Evolutionary conservation across 2,797 vertebrate genomes (phyloP), one percentile per base, ranked within the genome.

Genomic region (Zenarchopterus dispar): DNA sequence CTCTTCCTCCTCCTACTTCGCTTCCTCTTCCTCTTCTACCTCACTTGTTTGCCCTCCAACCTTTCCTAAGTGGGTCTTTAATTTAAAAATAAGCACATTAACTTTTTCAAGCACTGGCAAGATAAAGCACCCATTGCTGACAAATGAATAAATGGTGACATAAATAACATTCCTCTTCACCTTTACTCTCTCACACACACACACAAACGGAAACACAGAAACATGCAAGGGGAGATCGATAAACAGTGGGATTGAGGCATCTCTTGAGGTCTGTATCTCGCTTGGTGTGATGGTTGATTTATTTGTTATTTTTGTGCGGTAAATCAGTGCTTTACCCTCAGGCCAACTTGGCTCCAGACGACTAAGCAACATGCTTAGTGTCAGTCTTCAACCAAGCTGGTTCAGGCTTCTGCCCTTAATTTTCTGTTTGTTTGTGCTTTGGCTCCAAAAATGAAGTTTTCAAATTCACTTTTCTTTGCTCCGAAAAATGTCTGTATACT

Each of bases 11-110:
- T 39, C 70, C 58, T 55, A 52, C 22, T 65, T 63, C 28, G 46
- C 53, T 9, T 51, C 65, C 46, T 68, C 63, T 10, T 80, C 72
- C 70, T 62, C 66, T 62, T 23, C 77, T 61, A 67, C 70, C 60
- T 39, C 77, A 67, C 83, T 79, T 47, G 59, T 81, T 77, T 87
- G 82, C 67, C 87, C 86, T 87, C 76, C 84, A 88, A 88, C 82
- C 86, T 86, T 44, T 71, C 85, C 83, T 91, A 90, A 86, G 89
- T 90, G 86, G 89, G 82, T 90, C 89, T 89, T 91, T 92, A 88
- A 92, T 91, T 91, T 90, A 88, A 87, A 90, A 88, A 85, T 89
- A 88, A 91, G 85, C 57, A 62, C 86, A 90, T 90, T 89, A 83
- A 90, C 89, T 90, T 90, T 90, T 89, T 80, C 80, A 86, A 85